These are phyloP conservation scores for Rhagologus leucostigma DNA, from an alignment of 2,113 vertebrate species.

Conservation along the genomic window DNA sequence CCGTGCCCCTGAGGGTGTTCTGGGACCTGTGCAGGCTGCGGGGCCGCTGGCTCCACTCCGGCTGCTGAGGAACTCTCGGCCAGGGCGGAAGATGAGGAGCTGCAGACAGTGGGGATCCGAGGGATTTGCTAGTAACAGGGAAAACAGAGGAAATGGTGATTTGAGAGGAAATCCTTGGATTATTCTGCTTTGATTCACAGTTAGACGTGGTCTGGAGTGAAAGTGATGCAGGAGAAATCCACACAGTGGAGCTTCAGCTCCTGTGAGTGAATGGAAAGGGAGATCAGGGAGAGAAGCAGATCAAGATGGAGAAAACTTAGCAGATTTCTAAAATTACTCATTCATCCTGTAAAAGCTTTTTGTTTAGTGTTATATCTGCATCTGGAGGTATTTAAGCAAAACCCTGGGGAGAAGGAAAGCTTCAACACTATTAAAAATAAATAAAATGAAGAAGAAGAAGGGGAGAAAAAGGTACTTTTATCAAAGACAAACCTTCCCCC, in stretches of 20 bases:
- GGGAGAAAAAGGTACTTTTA: not conserved
- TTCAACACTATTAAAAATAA: not conserved
- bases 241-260: not conserved
- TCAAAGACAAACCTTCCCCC: not conserved
- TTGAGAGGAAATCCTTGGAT: conserved; percentile 40
- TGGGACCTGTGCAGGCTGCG: not conserved
- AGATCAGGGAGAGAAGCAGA: not conserved
- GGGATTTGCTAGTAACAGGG: not conserved
- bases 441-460: not conserved
- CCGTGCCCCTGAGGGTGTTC: not conserved
- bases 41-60: fast-evolving
- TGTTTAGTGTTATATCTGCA: not conserved
- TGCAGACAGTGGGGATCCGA: not conserved
- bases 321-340: not conserved
- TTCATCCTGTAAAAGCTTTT: not conserved
- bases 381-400: not conserved
- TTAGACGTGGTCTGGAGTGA: not conserved
- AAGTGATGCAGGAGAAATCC: not conserved
- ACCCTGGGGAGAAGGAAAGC: not conserved
- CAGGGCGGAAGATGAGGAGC: not conserved
- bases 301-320: not conserved
- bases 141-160: conserved; percentile 10
- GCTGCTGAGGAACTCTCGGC: fast-evolving
- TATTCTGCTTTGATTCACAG: not conserved
- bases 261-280: not conserved